Conservation (phyloP, 2,113 vertebrate genomes). For the Phalacrocorax brasilianus region DNA sequence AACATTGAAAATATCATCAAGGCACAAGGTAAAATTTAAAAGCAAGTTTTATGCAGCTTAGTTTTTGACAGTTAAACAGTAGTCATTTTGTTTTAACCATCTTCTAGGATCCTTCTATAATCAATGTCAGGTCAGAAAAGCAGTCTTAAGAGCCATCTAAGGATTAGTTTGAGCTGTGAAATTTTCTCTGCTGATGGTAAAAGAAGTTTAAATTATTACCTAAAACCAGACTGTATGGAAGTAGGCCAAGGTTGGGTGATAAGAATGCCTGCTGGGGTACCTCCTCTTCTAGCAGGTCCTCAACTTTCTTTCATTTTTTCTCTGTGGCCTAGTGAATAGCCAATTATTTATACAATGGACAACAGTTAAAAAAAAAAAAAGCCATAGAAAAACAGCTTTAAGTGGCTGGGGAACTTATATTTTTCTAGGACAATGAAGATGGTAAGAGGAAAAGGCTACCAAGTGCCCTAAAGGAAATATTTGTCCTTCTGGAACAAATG, state of each 20-base stretch:
- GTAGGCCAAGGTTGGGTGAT: background rate
- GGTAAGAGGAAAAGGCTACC: background rate
- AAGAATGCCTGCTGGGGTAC: background rate
- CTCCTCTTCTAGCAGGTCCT: background rate
- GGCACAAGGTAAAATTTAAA: background rate
- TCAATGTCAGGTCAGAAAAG: background rate
- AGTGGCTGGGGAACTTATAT: background rate
- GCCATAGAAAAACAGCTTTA: background rate
- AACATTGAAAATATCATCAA: background rate
- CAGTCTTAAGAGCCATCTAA: background rate
- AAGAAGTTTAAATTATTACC: background rate
- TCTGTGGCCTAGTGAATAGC: background rate
- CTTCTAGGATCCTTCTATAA: background rate
- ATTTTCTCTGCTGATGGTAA: background rate
- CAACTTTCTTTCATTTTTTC: background rate
- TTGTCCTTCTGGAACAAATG: background rate
- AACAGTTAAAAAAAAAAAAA: background rate
- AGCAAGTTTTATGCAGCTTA: background rate
- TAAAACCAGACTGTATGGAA: background rate
- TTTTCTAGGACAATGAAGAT: background rate
- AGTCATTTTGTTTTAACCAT: background rate
- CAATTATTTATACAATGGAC: background rate
- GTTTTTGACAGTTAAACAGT: background rate
- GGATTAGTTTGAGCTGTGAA: background rate
- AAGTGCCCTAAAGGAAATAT: background rate